Percentiles rank a stretch among this genome's conserved stretches.
phyloP scores from a whole-genome alignment of 2,797 vertebrate genomes.

The Hippocampus kuda region DNA sequence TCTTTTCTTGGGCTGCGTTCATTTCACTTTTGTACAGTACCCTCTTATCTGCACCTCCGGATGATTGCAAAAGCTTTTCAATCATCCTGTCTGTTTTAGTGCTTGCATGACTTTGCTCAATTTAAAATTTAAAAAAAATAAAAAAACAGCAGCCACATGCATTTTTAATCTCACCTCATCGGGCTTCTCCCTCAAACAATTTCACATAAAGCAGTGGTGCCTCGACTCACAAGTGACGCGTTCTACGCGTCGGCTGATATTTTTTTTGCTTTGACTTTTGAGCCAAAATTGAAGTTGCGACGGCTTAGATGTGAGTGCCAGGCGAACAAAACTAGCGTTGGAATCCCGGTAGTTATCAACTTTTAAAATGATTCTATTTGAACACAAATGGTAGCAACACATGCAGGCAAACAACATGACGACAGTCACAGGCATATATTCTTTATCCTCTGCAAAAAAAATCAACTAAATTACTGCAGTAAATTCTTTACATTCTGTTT shows the following conservation, averaged over 20 bases:
- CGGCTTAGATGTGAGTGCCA: too few species aligned
- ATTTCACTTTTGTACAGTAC: background rate
- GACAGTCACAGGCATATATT: too few species aligned
- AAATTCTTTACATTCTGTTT: background rate
- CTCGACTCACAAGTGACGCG: background rate
- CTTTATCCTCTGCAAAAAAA: background rate
- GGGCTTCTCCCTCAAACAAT: background rate
- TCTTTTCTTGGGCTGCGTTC: background rate
- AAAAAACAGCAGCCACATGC: constrained; percentile 20
- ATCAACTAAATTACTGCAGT: background rate
- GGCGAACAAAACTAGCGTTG: too few species aligned
- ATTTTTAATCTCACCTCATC: constrained; percentile 30
- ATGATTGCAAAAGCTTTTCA: constrained; percentile 25
- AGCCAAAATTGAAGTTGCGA: too few species aligned
- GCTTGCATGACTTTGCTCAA: constrained; percentile 12
- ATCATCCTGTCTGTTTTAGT: constrained; percentile 21
- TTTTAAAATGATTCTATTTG: background rate
- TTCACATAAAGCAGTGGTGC: background rate
- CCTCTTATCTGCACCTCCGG: background rate
- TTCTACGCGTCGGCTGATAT: too few species aligned
- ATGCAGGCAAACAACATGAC: too few species aligned
- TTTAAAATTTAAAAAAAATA: constrained; percentile 15
- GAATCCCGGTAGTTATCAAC: constrained; percentile 1
- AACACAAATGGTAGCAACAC: background rate
- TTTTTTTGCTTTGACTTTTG: too few species aligned